Base-by-base conservation (phyloP, 2,888 invertebrate genomes). In the Lithophane semibrunnea region DNA sequence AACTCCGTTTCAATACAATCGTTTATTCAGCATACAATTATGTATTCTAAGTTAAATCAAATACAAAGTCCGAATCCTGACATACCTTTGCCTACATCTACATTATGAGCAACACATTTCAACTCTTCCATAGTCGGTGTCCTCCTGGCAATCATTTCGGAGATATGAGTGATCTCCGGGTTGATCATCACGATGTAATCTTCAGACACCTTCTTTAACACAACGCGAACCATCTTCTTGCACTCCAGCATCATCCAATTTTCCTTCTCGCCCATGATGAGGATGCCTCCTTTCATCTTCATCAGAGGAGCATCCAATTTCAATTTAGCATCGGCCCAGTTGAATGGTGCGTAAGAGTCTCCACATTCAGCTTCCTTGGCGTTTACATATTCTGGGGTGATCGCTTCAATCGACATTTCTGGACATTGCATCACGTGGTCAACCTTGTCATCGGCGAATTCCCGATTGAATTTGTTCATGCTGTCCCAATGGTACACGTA, bases 401-500 rank as follows among this genome's bases (percentile, higher is more conserved):
- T 67, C 0, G 60, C 24, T 58, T 66, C 54, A 4, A 87, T 80
- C 0, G 73, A 42, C 3, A 87, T 73, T 56, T 3, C 49, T 7
- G 87, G 78, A 29, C 86, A 87, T 4, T 37, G 47, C 44, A 71
- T 10, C 1, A 29, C 21, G 21, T 70, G 63, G 1, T 78, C 69
- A 8, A 24, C 18, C 0, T 44, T 44, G 12, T 66, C 61, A 8
- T 68, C 1, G 12, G 56, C 8, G 29, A 82, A 75, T 75, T 86
- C 77, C 4, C 13, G 16, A 0, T 73, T 16, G 58, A 79, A 79
- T 58, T 75, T 60, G 52, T 75, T 81, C 0, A 70, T 10, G 24
- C n/a, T 83, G 16, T 80, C 84, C 87, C 87, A 87, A 44, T 82
- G 85, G 64, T 86, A 87, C 0, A 86, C 77, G 56, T 81, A 87